Conservation (phyloP, 1,140 invertebrate genomes). For the Plutomurus gul region DNA sequence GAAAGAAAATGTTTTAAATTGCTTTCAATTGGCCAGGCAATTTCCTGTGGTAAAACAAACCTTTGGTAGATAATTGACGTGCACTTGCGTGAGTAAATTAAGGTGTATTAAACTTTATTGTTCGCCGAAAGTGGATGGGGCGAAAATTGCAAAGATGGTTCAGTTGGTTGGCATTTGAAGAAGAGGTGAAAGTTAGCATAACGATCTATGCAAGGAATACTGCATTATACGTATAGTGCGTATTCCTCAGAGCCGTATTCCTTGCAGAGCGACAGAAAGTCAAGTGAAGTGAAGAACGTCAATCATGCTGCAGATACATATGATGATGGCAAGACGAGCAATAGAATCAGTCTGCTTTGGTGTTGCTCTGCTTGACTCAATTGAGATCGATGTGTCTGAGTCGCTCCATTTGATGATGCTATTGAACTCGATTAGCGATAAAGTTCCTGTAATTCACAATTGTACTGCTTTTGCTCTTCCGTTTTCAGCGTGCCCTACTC, state of each 20-base stretch:
- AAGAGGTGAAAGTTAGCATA: neutral
- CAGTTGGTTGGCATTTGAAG: neutral
- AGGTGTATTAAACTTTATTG: neutral
- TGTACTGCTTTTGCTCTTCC: neutral
- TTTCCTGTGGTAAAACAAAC: constrained; percentile 25
- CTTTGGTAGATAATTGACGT: neutral
- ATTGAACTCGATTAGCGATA: constrained; percentile 17
- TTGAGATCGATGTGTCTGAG: neutral
- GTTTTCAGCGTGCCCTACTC: too few relatives aligned
- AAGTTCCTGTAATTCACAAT: constrained; percentile 5
- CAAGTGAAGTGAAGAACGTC: too few relatives aligned
- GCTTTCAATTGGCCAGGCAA: neutral
- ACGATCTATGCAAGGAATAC: too few relatives aligned
- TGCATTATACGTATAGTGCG: too few relatives aligned
- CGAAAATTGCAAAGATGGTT: too few relatives aligned
- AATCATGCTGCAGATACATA: too few relatives aligned
- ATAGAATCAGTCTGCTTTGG: neutral
- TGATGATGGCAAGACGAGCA: too few relatives aligned
- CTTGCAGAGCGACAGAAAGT: too few relatives aligned
- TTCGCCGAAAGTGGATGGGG: neutral
- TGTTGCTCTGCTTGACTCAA: too few relatives aligned
- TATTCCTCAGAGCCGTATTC: too few relatives aligned
- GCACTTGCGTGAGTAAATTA: neutral
- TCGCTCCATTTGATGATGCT: constrained; percentile 26
- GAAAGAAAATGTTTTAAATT: constrained; percentile 17